Percentiles rank a stretch among this genome's conserved stretches.
Conservation (phyloP, 2,888 invertebrate species). For the Cryptocephalus primarius region DNA sequence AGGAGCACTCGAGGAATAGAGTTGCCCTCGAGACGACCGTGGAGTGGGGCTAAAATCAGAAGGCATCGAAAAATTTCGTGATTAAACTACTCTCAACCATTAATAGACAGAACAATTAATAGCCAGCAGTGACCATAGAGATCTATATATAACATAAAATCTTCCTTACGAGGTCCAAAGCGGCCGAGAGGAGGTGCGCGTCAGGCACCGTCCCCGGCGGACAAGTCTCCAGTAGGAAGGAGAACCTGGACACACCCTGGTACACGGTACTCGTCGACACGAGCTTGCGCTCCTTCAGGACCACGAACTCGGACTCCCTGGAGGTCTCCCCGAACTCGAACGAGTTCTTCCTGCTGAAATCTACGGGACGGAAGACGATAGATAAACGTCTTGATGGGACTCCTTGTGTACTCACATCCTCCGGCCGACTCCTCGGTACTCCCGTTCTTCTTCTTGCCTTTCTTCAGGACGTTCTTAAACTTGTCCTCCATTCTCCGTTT, state of each 20-base stretch:
- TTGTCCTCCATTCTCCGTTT: constrained; percentile 84
- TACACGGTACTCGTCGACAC: constrained; percentile 69
- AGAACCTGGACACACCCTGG: constrained; percentile 83
- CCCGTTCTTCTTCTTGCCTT: constrained; percentile 79
- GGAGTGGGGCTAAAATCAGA: constrained; percentile 66
- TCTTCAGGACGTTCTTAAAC: constrained; percentile 72
- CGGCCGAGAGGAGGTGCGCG: constrained; percentile 86
- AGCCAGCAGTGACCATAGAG: no score
- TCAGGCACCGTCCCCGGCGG: constrained; percentile 95
- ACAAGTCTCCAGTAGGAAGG: constrained; percentile 88
- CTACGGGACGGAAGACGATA: constrained; percentile 30
- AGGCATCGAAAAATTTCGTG: no score
- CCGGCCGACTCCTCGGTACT: constrained; percentile 79
- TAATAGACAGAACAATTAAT: no score
- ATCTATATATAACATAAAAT: background rate
- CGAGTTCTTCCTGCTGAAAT: constrained; percentile 70
- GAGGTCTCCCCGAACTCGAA: constrained; percentile 70
- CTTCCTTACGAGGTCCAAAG: constrained; percentile 78
- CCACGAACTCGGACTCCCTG: constrained; percentile 77
- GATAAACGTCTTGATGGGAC: background rate
- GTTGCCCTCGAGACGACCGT: constrained; percentile 89
- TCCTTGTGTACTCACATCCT: constrained; percentile 54
- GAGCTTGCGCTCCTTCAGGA: constrained; percentile 76
- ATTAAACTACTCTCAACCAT: no score
- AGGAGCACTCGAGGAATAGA: constrained; percentile 86